Evolutionary conservation across 2,888 invertebrate genomes (phyloP), one percentile per base, ranked within the genome.

Genomic region (Folsomia manolachei): DNA sequence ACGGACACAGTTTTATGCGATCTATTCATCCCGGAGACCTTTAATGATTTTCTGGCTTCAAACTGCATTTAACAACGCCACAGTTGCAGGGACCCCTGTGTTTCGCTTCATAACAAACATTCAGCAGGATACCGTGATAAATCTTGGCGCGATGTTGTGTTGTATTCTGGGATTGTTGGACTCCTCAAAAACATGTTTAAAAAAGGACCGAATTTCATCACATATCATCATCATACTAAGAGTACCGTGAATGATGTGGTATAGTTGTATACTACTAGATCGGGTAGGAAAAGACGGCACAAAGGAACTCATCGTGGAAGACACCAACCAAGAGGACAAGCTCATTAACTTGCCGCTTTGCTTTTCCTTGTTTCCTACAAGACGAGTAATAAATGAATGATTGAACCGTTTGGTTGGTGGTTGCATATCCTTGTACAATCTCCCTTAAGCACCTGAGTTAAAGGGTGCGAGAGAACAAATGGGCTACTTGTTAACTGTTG

Each of bases 81-180:
- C 69, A 69, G 71, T 71, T 68, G 56, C 63, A 39, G 39, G 64
- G 73, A 61, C 75, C 72, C 70, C 70, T 72, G 27, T 53, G 66
- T 51, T 70, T 71, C 66, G 25, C 65, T 71, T 72, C 75, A 75
- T 70, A 75, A 72, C 72, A 75, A 75, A 75, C 75, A 75, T 72
- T 39, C 27, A 67, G 66, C 62, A 62, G 71, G 51, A 63, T 71
- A 39, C 71, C 51, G 25, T 64, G 64, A 64, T 64, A 64, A 64
- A 64, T 64, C 27, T 25, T 27, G 39, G 23, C 14, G 14, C 7
- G 23, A 24, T 62, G 39, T n/a, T n/a, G n/a, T n/a, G n/a, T n/a
- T n/a, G n/a, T n/a, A n/a, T n/a, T n/a, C n/a, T n/a, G n/a, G n/a
- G n/a, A n/a, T n/a, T n/a, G n/a, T n/a, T n/a, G n/a, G n/a, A n/a